Percentiles rank a stretch among this genome's conserved stretches.
These are phyloP conservation scores for Bombyx mandarina DNA, from an alignment of 1,140 invertebrate genomes.

Conservation along the genomic window DNA sequence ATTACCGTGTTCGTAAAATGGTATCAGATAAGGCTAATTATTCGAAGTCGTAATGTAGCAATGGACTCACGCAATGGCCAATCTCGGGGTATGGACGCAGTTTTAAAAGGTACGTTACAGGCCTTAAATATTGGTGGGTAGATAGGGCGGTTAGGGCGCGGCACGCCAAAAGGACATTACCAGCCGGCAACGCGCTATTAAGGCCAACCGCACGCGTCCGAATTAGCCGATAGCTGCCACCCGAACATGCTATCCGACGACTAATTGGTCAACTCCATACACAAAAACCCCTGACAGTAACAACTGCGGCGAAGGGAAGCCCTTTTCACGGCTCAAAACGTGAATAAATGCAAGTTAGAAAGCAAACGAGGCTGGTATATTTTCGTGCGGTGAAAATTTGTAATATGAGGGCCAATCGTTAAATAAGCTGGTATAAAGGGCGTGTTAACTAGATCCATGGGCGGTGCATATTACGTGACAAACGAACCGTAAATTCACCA, in stretches of 20 bases:
- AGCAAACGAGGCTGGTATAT: constrained; percentile 19
- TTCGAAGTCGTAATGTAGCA: constrained; percentile 50
- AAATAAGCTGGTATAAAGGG: constrained; percentile 28
- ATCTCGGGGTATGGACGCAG: constrained; percentile 48
- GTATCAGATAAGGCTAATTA: constrained; percentile 62
- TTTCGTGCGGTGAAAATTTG: constrained; percentile 21
- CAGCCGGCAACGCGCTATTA: constrained; percentile 46
- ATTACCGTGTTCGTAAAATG: constrained; percentile 35
- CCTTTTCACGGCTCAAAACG: constrained; percentile 26
- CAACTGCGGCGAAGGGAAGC: constrained; percentile 31
- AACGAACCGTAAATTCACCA: constrained; percentile 37
- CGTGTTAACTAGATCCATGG: constrained; percentile 34
- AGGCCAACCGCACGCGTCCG: constrained; percentile 51
- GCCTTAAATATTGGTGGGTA: constrained; percentile 51
- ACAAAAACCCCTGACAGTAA: constrained; percentile 49
- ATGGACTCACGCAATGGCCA: constrained; percentile 51
- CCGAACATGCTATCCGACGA: constrained; percentile 49
- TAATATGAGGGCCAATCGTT: constrained; percentile 32
- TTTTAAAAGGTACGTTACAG: constrained; percentile 51
- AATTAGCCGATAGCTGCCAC: constrained; percentile 39
- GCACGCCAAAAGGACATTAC: constrained; percentile 59
- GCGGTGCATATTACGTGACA: constrained; percentile 34
- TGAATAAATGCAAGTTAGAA: constrained; percentile 31
- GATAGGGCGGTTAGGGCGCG: constrained; percentile 46
- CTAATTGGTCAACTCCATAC: constrained; percentile 49